Conservation (phyloP, 2,113 vertebrate genomes). For the Corvus cornix region DNA sequence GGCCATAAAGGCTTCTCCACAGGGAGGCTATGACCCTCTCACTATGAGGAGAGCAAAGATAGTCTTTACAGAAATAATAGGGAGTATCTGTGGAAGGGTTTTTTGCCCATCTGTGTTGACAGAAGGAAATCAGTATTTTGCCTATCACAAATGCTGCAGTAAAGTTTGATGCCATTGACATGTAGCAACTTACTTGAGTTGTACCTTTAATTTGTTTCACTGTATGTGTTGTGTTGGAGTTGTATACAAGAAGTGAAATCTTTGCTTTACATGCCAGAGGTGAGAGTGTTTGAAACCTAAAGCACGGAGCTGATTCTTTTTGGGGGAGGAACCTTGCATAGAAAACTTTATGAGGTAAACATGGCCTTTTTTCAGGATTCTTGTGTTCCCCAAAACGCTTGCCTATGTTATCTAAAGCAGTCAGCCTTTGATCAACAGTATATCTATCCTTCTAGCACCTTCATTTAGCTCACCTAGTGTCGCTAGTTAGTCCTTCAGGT, state of each 20-base stretch:
- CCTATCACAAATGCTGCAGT: background rate
- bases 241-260: background rate
- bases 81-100: background rate
- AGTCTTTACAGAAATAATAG: constrained; percentile 25
- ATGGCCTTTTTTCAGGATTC: background rate
- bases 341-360: background rate
- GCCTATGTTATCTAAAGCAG: background rate
- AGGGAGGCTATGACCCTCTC: constrained; percentile 15
- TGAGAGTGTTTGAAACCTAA: background rate
- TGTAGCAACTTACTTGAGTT: background rate
- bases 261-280: background rate
- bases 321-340: background rate
- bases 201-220: background rate
- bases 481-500: background rate
- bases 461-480: background rate
- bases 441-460: background rate
- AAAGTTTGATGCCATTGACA: background rate
- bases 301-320: background rate
- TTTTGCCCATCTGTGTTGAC: background rate
- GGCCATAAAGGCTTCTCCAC: background rate
- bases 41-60: background rate
- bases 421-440: background rate
- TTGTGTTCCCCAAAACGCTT: background rate
- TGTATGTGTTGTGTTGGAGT: background rate
- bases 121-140: constrained; percentile 32